A percentile compares a stretch with the other conserved stretches of the same genome.
Evolutionary conservation across 2,888 invertebrate species (phyloP).

Genomic region (Standfussiana lucernea): DNA sequence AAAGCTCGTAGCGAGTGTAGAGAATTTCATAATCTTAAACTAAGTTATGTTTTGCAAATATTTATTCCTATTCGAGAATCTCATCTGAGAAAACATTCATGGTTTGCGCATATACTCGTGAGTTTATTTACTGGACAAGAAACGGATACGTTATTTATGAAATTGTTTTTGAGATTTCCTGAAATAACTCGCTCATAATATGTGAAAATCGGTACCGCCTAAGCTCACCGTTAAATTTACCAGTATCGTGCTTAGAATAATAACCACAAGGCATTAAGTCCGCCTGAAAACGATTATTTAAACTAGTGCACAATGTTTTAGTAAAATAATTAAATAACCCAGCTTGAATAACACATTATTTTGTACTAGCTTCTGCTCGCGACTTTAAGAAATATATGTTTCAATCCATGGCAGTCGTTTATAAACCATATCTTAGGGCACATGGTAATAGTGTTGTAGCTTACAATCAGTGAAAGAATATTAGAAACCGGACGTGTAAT

Average conservation of each 20-base stretch:
- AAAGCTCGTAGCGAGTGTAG: neutral
- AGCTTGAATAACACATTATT: neutral
- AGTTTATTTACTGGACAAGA: neutral
- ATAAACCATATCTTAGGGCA: neutral
- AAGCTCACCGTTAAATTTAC: neutral
- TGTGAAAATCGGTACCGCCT: neutral
- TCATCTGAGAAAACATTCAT: neutral
- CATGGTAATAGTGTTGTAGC: no score
- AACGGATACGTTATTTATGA: neutral
- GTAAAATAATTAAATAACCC: neutral
- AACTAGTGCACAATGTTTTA: neutral
- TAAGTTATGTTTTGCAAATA: slow-evolving; percentile 7
- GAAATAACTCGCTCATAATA: neutral
- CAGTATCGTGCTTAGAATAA: neutral
- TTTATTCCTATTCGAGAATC: neutral
- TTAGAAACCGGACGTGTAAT: neutral
- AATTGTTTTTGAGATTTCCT: neutral
- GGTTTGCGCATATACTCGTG: neutral
- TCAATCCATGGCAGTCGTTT: neutral
- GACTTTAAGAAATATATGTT: neutral
- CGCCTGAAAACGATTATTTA: neutral
- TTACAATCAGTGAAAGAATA: neutral
- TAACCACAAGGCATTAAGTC: neutral
- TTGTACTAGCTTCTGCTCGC: neutral
- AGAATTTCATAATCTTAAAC: neutral